A percentile compares a stretch with the other conserved stretches of the same genome.
phyloP scores from a whole-genome alignment of 2,888 invertebrate species.

The Amblyjoppa proteus region DNA sequence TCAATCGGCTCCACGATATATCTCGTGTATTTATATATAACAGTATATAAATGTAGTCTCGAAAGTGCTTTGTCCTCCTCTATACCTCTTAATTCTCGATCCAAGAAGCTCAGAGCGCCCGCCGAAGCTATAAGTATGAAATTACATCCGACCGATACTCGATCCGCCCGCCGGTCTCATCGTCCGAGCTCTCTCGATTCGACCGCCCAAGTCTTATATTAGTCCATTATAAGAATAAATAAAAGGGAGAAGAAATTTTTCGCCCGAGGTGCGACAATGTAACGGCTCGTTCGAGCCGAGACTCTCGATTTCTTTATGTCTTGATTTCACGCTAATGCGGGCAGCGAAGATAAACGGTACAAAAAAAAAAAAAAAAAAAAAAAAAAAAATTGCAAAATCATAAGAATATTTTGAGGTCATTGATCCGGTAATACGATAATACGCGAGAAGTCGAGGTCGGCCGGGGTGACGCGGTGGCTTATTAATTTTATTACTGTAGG shows the following conservation, averaged over 20 bases:
- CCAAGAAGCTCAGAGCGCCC: constrained; percentile 28
- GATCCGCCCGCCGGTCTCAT: constrained; percentile 46
- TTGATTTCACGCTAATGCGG: constrained; percentile 23
- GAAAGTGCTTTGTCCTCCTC: constrained; percentile 49
- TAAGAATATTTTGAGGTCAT: neutral
- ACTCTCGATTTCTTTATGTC: constrained; percentile 19
- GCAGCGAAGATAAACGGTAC: neutral
- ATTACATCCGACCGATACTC: constrained; percentile 57
- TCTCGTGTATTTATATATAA: neutral
- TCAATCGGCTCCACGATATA: neutral
- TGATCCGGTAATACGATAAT: constrained; percentile 3
- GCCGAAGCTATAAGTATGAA: constrained; percentile 35
- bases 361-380: neutral
- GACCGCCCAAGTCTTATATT: constrained; percentile 62
- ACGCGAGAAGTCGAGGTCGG: neutral
- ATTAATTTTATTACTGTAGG: neutral
- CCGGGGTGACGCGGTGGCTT: neutral
- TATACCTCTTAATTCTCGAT: constrained; percentile 18
- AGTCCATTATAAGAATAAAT: constrained; percentile 2
- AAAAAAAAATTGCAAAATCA: neutral
- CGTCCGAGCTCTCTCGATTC: constrained; percentile 57
- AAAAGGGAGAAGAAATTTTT: constrained; percentile 21
- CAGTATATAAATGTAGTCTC: neutral
- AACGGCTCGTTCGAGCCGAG: constrained; percentile 3
- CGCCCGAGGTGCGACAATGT: constrained; percentile 18